These are phyloP conservation scores for Pachyramphus minor DNA, from an alignment of 2,113 vertebrate species.

Conservation along the genomic window DNA sequence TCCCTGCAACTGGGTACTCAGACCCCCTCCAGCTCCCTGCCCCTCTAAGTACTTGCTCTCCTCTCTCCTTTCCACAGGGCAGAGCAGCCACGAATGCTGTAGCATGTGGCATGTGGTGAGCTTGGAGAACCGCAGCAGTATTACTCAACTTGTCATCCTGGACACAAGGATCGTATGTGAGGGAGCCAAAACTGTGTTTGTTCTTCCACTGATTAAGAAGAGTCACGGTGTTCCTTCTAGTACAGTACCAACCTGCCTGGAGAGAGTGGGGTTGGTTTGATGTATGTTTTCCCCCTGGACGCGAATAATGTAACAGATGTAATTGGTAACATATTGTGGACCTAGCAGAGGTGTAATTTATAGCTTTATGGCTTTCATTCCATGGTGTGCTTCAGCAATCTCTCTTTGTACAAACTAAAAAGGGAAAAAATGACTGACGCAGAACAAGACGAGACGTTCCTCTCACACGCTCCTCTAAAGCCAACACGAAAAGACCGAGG, in stretches of 20 bases:
- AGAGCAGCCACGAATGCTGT: not conserved
- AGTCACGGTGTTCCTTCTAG: constrained; percentile 46
- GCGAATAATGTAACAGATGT: constrained; percentile 50
- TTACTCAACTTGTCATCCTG: constrained; percentile 26
- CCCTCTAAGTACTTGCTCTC: not conserved
- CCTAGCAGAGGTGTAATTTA: constrained; percentile 43
- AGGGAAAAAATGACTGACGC: not conserved
- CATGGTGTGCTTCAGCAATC: not conserved
- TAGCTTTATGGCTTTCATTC: constrained; percentile 48
- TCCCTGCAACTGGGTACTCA: not conserved
- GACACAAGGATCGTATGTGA: not conserved
- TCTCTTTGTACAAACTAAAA: not conserved
- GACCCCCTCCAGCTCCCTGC: not conserved
- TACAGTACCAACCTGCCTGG: constrained; percentile 27
- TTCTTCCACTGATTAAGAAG: constrained; percentile 60
- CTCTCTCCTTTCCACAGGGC: not conserved
- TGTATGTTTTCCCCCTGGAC: constrained; percentile 35
- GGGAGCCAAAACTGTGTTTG: not conserved
- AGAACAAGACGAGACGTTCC: not conserved
- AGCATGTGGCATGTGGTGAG: not conserved
- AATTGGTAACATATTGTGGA: constrained; percentile 48
- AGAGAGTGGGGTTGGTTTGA: constrained; percentile 14
- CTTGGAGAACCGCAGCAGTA: not conserved
- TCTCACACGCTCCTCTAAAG: not conserved
- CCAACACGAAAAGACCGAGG: not conserved